Base-by-base conservation (phyloP, 1,140 invertebrate species). In the Drosophila mojavensis region DNA sequence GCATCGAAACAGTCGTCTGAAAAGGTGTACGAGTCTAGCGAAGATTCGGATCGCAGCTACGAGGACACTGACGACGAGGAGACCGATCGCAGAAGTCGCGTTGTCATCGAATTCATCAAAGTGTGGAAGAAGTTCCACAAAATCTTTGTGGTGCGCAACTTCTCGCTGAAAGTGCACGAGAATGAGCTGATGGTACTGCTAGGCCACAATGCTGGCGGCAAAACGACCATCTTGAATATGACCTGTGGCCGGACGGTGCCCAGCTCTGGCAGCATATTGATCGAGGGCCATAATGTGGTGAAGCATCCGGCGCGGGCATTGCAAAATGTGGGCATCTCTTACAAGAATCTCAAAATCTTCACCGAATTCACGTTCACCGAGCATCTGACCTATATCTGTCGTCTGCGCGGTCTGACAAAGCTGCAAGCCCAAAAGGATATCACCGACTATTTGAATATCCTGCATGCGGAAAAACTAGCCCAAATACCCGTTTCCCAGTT, bases 191-290 rank as follows among this genome's bases (percentile, higher is more conserved):
- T 88, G 0, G 83, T 66, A 0, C 41, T 86, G 0, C 48, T 88
- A 4, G 83, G 83, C 0, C 65, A 71, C 10, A 86, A 86, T 51
- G 36, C 72, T 0, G 70, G 79, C 0, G 83, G 83, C 1, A 86
- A 86, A 24, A 56, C 59, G 1, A 67, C 83, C 0, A 28, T 86
- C 0, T 26, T 86, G 2, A 59, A 66, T 11, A 79, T 86, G 75
- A 3, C 62, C 0, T 59, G 54, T 15, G 83, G 83, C 1, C 0
- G 15, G 0, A 15, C 5, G 9, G 0, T 5, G 9, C 65, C 83
- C 0, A 53, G 51, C 2, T 5, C 7, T 4, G 83, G 83, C 11
- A 15, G 45, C 0, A 61, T 86, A 15, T 17, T 6, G 1, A 17
- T 86, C 2, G 26, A 59, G 0, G 82, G 76, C 0, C 15, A n/a